Conservation (phyloP, 2,888 invertebrate species). For the Ormyrus pomaceus region DNA sequence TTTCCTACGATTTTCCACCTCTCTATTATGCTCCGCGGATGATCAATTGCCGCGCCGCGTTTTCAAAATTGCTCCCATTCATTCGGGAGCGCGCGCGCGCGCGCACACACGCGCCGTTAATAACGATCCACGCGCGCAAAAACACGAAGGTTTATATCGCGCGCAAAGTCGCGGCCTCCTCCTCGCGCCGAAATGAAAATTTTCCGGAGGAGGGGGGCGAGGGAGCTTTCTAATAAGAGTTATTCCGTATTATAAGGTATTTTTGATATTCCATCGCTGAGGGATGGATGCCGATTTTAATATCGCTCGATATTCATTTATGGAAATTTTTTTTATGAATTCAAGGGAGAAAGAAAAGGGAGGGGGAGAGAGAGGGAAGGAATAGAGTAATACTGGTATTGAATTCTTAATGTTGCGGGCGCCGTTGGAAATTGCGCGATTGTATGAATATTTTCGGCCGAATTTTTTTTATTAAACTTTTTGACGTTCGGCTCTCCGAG, state of each 20-base stretch:
- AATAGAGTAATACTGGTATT: constrained; percentile 29
- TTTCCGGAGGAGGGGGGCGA: neutral
- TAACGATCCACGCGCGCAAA: constrained; percentile 20
- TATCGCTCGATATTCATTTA: constrained; percentile 54
- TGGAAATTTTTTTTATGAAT: constrained; percentile 51
- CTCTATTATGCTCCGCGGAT: constrained; percentile 56
- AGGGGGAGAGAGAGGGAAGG: neutral
- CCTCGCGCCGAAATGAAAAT: constrained; percentile 35
- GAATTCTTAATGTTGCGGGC: constrained; percentile 41
- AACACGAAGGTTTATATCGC: constrained; percentile 2
- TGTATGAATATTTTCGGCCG: constrained; percentile 40
- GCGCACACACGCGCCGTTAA: constrained; percentile 5
- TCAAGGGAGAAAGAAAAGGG: constrained; percentile 3
- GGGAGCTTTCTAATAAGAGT: constrained; percentile 26
- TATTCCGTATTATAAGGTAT: constrained; percentile 35
- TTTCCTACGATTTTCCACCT: constrained; percentile 46
- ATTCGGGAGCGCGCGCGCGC: constrained; percentile 46
- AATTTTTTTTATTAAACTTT: constrained; percentile 15
- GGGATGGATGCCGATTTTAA: constrained; percentile 37
- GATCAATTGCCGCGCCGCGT: constrained; percentile 62
- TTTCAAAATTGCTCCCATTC: constrained; percentile 64
- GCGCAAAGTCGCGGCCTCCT: neutral
- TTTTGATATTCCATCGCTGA: constrained; percentile 18
- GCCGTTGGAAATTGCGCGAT: constrained; percentile 21
- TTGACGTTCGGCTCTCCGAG: neutral